phyloP scores from a whole-genome alignment of 1,140 invertebrate species.

The Musca domestica region DNA sequence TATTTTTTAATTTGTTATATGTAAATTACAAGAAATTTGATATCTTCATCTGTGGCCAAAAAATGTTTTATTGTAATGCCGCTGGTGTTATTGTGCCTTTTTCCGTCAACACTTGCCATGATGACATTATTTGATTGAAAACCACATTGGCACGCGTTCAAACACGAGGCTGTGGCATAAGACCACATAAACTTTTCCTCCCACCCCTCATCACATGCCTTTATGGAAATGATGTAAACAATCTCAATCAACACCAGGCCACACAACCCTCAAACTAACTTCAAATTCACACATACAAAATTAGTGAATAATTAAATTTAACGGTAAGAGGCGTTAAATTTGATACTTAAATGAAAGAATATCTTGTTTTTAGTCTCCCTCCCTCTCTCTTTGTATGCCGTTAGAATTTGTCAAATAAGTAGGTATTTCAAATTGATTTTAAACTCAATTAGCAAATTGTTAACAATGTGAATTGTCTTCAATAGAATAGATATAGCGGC shows the following conservation, averaged over 20 bases:
- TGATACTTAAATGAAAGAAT: no score
- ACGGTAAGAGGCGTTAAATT: conserved; percentile 37
- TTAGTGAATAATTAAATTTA: conserved; percentile 51
- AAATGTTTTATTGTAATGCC: not conserved
- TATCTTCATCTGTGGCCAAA: conserved; percentile 8
- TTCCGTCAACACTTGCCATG: conserved; percentile 11
- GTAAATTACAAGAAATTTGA: conserved; percentile 14
- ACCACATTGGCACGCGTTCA: conserved; percentile 7
- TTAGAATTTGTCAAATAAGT: conserved; percentile 6
- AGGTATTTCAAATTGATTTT: conserved; percentile 48
- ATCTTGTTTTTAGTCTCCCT: no score
- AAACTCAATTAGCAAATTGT: conserved; percentile 52
- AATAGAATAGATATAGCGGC: not conserved
- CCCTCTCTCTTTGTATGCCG: conserved; percentile 9
- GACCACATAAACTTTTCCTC: not conserved
- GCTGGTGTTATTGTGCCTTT: not conserved
- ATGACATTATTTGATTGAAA: conserved; percentile 26
- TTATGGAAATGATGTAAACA: not conserved
- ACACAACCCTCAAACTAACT: not conserved
- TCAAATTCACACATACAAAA: conserved; percentile 19
- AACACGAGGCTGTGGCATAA: conserved; percentile 12
- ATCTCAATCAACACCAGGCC: not conserved
- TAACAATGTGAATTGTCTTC: not conserved
- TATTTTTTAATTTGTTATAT: conserved; percentile 2
- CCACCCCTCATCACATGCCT: not conserved